Base-by-base conservation (phyloP, 2,888 invertebrate species). In the Lepeophtheirus nordmannii region DNA sequence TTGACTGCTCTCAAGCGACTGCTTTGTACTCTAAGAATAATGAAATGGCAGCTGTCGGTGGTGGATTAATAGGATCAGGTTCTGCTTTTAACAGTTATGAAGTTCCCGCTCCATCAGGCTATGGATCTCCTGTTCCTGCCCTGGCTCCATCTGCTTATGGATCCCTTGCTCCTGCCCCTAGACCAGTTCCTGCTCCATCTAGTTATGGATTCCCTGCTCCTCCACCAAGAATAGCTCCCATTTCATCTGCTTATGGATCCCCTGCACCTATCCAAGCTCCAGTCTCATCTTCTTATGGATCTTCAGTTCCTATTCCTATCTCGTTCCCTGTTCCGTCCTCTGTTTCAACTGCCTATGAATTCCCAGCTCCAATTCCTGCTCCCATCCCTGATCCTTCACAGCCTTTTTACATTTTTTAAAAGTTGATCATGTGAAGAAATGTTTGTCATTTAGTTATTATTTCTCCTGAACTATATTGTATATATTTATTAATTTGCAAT, bases 1-100 rank as follows among this genome's bases (percentile, higher is more conserved):
- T 89, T 71, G 88, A 89, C 76, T 90, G 90, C 75, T 84, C 85
- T 68, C 84, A 85, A 69, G 84, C 89, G 0, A 83, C 86, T 0
- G 84, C 83, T 22, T 82, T 85, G 64, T 90, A 89, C 76, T 82
- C 81, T 65, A 79, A 89, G 65, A 91, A 91, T 73, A 85, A 85
- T 60, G 85, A 46, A 46, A 46, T 46, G 1, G 53, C 53, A 5
- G 53, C 53, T 30, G 30, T 7, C 2, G 30, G 3, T 30, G 53
- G 53, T 14, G 53, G 53, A 46, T 46, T 46, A 17, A 46, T 17
- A 5, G 53, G 53, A 46, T 46, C 53, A n/a, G 53, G n/a, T 5
- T 46, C 53, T 5, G 53, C 53, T 17, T 8, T 8, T 46, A 46
- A 46, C 17, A 17, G 53, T n/a, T 46, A 46, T 46, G 53, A 8